A percentile compares a stretch with the other conserved stretches of the same genome.
Evolutionary conservation across 2,113 vertebrate species (phyloP).

Genomic region (Sclerurus mexicanus): DNA sequence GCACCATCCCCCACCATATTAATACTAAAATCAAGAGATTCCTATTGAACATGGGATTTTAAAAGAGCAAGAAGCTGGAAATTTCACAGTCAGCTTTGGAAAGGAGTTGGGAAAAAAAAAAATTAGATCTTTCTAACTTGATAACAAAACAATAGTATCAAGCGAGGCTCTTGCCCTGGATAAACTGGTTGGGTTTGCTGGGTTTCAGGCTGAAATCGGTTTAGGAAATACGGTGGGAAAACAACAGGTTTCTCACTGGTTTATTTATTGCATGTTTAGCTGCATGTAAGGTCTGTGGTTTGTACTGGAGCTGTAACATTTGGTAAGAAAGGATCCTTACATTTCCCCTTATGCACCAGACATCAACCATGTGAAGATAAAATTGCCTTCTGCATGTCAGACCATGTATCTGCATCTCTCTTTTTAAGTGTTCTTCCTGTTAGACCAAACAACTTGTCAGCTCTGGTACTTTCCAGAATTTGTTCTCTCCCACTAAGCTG

Average conservation of each 20-base stretch:
- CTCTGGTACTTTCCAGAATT: background rate
- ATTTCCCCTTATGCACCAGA: background rate
- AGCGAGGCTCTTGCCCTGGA: background rate
- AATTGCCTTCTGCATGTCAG: background rate
- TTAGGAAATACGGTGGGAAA: background rate
- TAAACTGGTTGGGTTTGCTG: background rate
- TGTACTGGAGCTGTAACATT: background rate
- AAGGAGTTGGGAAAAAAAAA: background rate
- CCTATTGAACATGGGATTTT: background rate
- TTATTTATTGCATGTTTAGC: background rate
- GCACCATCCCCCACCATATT: background rate
- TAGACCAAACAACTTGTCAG: background rate
- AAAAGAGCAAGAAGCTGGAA: background rate
- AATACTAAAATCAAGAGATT: background rate
- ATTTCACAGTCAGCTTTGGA: background rate
- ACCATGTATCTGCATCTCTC: accelerated
- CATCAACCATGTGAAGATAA: accelerated
- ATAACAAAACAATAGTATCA: background rate
- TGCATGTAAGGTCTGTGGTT: accelerated
- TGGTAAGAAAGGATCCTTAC: background rate
- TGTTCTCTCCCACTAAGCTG: background rate
- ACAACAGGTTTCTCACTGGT: background rate
- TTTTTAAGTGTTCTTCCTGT: background rate
- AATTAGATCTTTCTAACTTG: background rate
- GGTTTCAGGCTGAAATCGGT: background rate